phyloP scores from a whole-genome alignment of 2,113 vertebrate species.

The Lasiurus borealis region DNA sequence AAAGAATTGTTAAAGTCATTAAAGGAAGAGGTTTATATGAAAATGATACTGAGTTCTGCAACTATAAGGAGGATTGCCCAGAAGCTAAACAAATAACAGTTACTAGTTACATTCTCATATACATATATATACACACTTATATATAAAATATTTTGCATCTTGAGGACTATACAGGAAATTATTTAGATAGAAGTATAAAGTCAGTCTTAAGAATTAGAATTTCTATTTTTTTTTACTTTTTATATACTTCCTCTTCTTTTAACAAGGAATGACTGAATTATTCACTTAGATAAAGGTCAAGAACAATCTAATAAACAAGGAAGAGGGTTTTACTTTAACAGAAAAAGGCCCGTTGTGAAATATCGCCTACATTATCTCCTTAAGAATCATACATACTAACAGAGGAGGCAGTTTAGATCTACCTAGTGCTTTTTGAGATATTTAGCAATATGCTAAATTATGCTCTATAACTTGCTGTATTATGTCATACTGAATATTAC shows the following conservation, averaged over 20 bases:
- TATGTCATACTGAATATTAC: slow-evolving; percentile 50
- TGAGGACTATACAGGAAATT: slow-evolving; percentile 14
- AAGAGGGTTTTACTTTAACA: slow-evolving; percentile 69
- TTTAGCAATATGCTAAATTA: slow-evolving; percentile 51
- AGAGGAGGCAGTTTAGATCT: slow-evolving; percentile 58
- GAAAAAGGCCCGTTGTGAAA: slow-evolving; percentile 58
- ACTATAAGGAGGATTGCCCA: slow-evolving; percentile 65
- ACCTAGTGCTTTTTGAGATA: slow-evolving; percentile 70
- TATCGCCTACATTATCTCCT: slow-evolving; percentile 45
- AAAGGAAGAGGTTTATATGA: slow-evolving; percentile 67
- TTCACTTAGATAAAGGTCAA: slow-evolving; percentile 61
- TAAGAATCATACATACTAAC: slow-evolving; percentile 33
- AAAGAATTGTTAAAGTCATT: slow-evolving; percentile 71
- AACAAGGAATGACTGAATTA: slow-evolving; percentile 69
- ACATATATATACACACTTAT: slow-evolving; percentile 16
- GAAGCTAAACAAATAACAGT: slow-evolving; percentile 63
- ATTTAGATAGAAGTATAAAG: slow-evolving; percentile 35
- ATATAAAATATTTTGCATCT: slow-evolving; percentile 75
- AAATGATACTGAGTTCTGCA: slow-evolving; percentile 36
- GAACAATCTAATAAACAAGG: slow-evolving; percentile 56
- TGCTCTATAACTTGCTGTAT: neutral
- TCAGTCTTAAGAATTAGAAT: slow-evolving; percentile 7
- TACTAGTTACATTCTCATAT: slow-evolving; percentile 50
- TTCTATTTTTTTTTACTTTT: slow-evolving; percentile 58
- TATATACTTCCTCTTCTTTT: slow-evolving; percentile 15